Evolutionary conservation across 2,113 vertebrate species (phyloP), one percentile per base, ranked within the genome.

Genomic region (Eonycteris spelaea): DNA sequence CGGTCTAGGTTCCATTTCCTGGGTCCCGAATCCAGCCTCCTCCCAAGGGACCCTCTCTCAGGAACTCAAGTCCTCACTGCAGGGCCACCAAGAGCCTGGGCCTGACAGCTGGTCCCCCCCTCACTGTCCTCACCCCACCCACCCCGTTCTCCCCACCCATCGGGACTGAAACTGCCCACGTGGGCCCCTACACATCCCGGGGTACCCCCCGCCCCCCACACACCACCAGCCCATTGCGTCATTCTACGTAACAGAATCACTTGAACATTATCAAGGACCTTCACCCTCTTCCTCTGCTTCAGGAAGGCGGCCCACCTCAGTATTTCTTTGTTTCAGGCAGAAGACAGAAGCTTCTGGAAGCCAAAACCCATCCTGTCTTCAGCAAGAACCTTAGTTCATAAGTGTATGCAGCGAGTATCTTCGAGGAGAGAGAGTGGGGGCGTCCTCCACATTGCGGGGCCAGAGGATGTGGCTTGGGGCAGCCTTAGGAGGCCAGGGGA

Each of bases 401-500:
- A 88, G 30, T 67, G 15, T 65, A 28, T 2, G 1, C 19, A 63
- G 19, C 28, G 40, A n/a, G 18, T 48, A 14, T 48, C 43, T 67
- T 67, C 1, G 19, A 33, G 61, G 59, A 6, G 21, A 48, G 3
- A 30, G 24, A 22, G 26, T 33, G 26, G 61, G n/a, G 24, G 33
- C 3, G 13, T 55, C 18, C 7, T 10, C 73, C 19, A 4, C 6
- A 14, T 28, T 2, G 1, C 26, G 6, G 28, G 45, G 26, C 10
- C 33, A 15, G 26, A 68, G 61, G 35, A 21, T 18, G 13, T 33
- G 61, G 5, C 24, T 40, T 53, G 45, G 26, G 26, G 24, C 33
- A 35, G 40, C 28, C 53, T 10, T 67, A 40, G 24, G 57, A 65
- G n/a, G 24, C 65, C 18, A 5, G 0, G 15, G 45, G 45, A 67